A percentile compares a stretch with the other conserved stretches of the same genome.
Conservation (phyloP, 2,113 vertebrate genomes). For the Egretta garzetta region DNA sequence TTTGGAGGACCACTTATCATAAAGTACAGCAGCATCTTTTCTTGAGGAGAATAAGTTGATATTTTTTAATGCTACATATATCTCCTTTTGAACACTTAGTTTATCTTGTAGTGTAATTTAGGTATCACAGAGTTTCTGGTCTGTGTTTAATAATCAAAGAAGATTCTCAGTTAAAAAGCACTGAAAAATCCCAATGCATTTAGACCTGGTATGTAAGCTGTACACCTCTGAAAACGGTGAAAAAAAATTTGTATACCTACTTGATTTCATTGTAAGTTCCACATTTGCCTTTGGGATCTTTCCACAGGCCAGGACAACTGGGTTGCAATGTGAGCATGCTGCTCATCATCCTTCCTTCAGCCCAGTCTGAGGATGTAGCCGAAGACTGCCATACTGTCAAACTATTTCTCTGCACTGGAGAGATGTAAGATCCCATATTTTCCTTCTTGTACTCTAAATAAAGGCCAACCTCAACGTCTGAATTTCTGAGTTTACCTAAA, state of each 20-base stretch:
- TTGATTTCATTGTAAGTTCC: neutral
- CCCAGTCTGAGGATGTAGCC: neutral
- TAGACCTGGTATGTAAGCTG: neutral
- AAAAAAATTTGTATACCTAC: fast-evolving
- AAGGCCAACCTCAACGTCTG: neutral
- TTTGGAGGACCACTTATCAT: neutral
- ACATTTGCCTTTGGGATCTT: neutral
- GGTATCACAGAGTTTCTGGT: neutral
- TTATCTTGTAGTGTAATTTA: neutral
- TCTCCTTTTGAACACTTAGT: neutral
- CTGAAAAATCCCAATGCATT: neutral
- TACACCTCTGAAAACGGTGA: neutral
- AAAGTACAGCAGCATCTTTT: neutral
- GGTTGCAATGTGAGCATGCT: neutral
- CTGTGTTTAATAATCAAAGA: neutral
- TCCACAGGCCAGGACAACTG: neutral
- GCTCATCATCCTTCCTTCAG: neutral
- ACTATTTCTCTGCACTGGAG: neutral
- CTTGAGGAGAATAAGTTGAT: neutral
- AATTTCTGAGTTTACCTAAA: neutral
- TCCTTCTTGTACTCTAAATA: neutral
- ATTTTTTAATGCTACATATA: neutral
- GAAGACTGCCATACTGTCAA: neutral
- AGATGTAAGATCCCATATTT: neutral
- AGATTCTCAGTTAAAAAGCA: neutral